A percentile compares a stretch with the other conserved stretches of the same genome.
phyloP scores from a whole-genome alignment of 2,113 vertebrate genomes.

The Myotis yumanensis region DNA sequence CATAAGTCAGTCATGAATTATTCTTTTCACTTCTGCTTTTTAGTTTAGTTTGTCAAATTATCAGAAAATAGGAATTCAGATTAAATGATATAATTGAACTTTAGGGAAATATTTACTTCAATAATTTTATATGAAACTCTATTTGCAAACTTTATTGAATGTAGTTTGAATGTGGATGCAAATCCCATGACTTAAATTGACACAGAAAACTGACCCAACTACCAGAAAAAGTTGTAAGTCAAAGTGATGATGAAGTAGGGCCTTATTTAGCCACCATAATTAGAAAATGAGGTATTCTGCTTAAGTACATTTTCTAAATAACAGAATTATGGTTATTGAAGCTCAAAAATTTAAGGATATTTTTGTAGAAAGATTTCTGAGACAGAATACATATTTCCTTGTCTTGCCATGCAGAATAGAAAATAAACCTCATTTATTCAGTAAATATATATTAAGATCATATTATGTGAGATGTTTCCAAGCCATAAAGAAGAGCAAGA shows the following conservation, averaged over 20 bases:
- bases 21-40: not conserved
- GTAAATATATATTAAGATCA: not conserved
- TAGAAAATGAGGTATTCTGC: not conserved
- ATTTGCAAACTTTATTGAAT: constrained; percentile 34
- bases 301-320: not conserved
- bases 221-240: not conserved
- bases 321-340: not conserved
- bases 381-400: not conserved
- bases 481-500: not conserved
- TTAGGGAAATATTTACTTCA: constrained; percentile 20
- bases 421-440: not conserved
- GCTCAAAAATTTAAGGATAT: not conserved
- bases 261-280: not conserved
- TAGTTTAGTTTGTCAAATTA: not conserved
- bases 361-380: not conserved
- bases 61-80: constrained; percentile 27
- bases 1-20: not conserved
- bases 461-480: not conserved
- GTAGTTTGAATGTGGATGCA: not conserved
- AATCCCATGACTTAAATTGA: not conserved
- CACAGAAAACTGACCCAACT: not conserved
- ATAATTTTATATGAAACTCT: not conserved
- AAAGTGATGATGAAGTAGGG: not conserved
- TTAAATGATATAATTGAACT: not conserved
- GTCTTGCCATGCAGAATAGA: not conserved